phyloP scores from a whole-genome alignment of 2,888 invertebrate species.

The Brachypalpus laphriformis region DNA sequence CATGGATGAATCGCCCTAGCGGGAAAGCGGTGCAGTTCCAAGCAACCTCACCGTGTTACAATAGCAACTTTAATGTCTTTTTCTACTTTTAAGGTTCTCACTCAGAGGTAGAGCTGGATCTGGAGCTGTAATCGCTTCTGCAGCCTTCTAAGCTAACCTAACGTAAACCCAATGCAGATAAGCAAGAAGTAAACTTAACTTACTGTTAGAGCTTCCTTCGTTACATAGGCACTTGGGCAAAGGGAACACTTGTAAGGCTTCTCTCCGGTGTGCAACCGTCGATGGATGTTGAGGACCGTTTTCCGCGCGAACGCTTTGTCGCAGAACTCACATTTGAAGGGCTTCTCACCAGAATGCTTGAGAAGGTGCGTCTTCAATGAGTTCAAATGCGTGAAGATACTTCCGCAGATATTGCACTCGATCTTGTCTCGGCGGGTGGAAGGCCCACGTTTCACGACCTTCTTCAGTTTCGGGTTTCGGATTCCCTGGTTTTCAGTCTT shows the following conservation, averaged over 20 bases:
- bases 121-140: no score
- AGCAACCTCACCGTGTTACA: no score
- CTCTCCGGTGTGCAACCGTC: conserved; percentile 74
- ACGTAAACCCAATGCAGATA: no score
- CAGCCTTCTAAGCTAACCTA: no score
- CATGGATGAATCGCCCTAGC: no score
- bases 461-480: conserved; percentile 19
- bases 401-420: conserved; percentile 75
- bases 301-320: conserved; percentile 72
- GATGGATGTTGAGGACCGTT: conserved; percentile 74
- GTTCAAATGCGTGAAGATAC: conserved; percentile 71
- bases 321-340: conserved; percentile 75
- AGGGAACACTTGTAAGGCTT: conserved; percentile 74
- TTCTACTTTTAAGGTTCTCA: no score
- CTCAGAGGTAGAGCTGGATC: no score
- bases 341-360: conserved; percentile 74
- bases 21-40: no score
- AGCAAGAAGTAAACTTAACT: no score
- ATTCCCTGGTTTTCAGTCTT: conserved; percentile 39
- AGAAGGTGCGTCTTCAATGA: conserved; percentile 73
- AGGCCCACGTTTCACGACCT: conserved; percentile 27
- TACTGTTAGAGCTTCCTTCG: conserved; percentile 73
- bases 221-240: conserved; percentile 70
- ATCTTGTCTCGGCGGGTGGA: conserved; percentile 49
- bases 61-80: no score